Conservation (phyloP, 1,140 invertebrate species). For the Macrobrachium nipponense region DNA sequence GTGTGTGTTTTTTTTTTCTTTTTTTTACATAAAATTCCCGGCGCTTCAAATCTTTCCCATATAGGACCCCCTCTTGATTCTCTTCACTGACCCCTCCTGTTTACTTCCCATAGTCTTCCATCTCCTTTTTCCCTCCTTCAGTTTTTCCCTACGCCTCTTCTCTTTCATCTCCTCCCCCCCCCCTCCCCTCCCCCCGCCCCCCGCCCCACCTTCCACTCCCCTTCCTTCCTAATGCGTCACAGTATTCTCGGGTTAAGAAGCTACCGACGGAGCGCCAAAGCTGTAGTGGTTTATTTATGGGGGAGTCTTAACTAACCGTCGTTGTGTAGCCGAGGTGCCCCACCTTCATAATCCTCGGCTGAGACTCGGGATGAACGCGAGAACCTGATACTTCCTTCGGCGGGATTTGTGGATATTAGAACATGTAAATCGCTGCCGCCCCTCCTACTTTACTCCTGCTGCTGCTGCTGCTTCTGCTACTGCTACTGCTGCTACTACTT, state of each 20-base stretch:
- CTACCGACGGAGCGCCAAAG: conserved; percentile 4
- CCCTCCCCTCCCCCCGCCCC: background rate
- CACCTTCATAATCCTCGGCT: conserved; percentile 47
- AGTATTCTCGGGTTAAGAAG: background rate
- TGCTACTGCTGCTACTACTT: background rate
- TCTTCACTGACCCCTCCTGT: background rate
- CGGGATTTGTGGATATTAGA: conserved; percentile 39
- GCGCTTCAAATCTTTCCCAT: background rate
- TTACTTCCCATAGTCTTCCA: background rate
- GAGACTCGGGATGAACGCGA: conserved; percentile 21
- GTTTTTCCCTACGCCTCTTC: background rate
- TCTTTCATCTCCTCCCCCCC: background rate
- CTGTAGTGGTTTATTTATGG: conserved; percentile 52
- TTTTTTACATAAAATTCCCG: background rate
- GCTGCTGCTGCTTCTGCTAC: background rate
- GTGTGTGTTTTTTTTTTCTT: background rate
- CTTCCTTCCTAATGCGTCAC: conserved; percentile 1
- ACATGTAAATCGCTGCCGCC: conserved; percentile 29
- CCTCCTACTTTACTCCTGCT: background rate
- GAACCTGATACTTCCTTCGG: conserved; percentile 30
- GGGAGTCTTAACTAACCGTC: conserved; percentile 53
- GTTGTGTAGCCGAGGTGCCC: conserved; percentile 38
- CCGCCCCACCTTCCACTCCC: conserved; percentile 1
- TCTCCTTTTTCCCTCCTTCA: background rate
- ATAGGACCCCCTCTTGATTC: background rate